Evolutionary conservation across 2,888 invertebrate genomes (phyloP), one percentile per base, ranked within the genome.

Genomic region (Drosophila barbarae): DNA sequence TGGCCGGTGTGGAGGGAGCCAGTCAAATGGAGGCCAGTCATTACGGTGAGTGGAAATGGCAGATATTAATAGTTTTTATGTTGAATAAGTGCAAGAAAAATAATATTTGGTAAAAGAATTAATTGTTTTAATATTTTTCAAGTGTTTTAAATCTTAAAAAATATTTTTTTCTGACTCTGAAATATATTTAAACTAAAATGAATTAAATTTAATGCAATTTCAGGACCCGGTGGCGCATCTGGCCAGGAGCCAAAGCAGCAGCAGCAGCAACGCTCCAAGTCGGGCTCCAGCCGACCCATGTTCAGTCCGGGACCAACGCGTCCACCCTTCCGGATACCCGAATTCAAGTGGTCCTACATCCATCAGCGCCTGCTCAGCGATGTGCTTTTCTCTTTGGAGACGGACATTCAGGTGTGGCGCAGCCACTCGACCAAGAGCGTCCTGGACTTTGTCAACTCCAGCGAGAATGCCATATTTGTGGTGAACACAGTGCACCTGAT

Each of bases 321-420:
- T 79, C 98, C 97, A 23, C 98, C 99, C 4, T 99, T 99, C 91
- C 93, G 99, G 75, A 99, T 99, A 88, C 99, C 99, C 26, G 99
- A 99, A 91, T 99, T 99, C 91, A 95, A 98, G 84, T 99, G 99
- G 99, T 99, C 99, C 2, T 96, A 97, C 90, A 97, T 99, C 76
- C 99, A 99, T 90, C 98, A 99, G 90, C 92, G 98, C 67, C 91
- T 99, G 57, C 91, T 99, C 1, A 97, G 98, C 13, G 99, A 99
- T 90, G 95, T 99, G 35, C 91, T 99, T 32, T 97, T 97, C 90
- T 98, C 98, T 0, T 91, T 99, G 60, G 99, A 99, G 90, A 97
- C 97, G 12, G 99, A 99, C 87, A 96, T 99, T 86, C 98, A 98
- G 92, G 96, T 93, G 42, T 94, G 94, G 94, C 91, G 94, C 66